Base-by-base conservation (phyloP, 2,797 vertebrate genomes). In the Siniperca undulata region DNA sequence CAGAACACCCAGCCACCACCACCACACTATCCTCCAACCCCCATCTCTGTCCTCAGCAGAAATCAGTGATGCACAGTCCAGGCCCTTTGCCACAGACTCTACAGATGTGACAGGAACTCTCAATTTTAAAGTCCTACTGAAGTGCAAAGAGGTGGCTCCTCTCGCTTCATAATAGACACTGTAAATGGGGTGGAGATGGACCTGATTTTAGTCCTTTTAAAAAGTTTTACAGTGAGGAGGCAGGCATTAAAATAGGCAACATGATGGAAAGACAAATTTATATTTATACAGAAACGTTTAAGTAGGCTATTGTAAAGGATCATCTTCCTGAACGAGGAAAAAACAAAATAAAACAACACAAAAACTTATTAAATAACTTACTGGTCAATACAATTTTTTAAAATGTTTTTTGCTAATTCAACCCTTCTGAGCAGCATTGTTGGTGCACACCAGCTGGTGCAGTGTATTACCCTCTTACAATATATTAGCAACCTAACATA, bases 51-150 rank as follows among this genome's bases (percentile, higher is more conserved):
- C 72, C 83, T 88, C 72, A 77, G 84, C 72, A 80, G 75, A 85
- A 88, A 88, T 91, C 89, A 92, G 81, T 70, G 86, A 91, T 65
- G 81, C 89, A 89, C 74, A 80, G 77, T 91, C 75, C 78, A 70
- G 79, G 86, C 77, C 62, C 78, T 74, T 70, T 90, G 89, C 84
- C 83, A 73, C 67, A 68, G 50, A 84, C 81, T 86, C 77, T 42
- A 81, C 84, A 83, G 86, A 89, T 22, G 30, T 91, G 90, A 93
- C 86, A 81, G 78, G 79, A 82, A 81, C 80, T 85, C 74, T 88
- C 86, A 90, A 91, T 90, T 92, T 87, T 77, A 60, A 88, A 90
- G 88, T 73, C 80, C 77, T 72, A 93, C 74, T 77, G 58, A 86
- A 88, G 88, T 85, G 86, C 77, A 85, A 78, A 85, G 81, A 75